These are phyloP conservation scores for Peromyscus melanophrys DNA, from an alignment of 2,797 vertebrate genomes.

Conservation along the genomic window DNA sequence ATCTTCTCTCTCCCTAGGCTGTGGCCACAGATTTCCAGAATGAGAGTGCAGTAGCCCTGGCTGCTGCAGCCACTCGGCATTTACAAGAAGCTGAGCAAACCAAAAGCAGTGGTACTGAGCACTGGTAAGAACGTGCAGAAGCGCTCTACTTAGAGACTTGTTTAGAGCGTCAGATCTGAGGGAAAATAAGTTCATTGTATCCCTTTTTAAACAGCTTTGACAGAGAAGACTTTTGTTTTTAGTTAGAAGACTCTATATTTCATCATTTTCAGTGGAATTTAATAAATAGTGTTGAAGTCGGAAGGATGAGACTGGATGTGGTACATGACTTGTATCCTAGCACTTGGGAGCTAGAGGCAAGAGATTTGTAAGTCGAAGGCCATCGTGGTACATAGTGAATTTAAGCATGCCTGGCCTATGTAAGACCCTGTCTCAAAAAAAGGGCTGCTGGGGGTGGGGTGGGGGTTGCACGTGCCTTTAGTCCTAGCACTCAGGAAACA, in stretches of 20 bases:
- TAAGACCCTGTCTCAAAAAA: background rate
- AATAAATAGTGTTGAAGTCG: background rate
- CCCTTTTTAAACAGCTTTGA: background rate
- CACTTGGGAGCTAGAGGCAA: background rate
- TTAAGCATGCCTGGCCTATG: background rate
- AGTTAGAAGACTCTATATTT: background rate
- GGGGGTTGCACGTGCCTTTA: background rate
- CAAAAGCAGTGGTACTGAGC: constrained; percentile 93
- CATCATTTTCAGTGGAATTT: background rate
- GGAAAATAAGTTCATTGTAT: background rate
- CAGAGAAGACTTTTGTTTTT: background rate
- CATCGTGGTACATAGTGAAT: background rate
- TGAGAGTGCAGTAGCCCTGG: constrained; percentile 97
- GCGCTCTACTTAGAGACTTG: rapidly evolving
- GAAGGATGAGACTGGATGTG: background rate
- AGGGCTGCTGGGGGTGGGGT: background rate
- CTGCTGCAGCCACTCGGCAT: constrained; percentile 97
- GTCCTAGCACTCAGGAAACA: background rate
- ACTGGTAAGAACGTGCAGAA: constrained; percentile 92
- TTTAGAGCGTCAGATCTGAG: background rate
- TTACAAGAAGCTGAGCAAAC: constrained; percentile 98
- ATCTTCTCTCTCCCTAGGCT: constrained; percentile 89
- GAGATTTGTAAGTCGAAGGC: background rate
- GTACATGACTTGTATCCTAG: background rate
- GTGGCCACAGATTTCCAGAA: constrained; percentile 99